These are phyloP conservation scores for Lytechinus variegatus DNA, from an alignment of 35 echinoderm and acorn worm genomes.

Conservation along the genomic window DNA sequence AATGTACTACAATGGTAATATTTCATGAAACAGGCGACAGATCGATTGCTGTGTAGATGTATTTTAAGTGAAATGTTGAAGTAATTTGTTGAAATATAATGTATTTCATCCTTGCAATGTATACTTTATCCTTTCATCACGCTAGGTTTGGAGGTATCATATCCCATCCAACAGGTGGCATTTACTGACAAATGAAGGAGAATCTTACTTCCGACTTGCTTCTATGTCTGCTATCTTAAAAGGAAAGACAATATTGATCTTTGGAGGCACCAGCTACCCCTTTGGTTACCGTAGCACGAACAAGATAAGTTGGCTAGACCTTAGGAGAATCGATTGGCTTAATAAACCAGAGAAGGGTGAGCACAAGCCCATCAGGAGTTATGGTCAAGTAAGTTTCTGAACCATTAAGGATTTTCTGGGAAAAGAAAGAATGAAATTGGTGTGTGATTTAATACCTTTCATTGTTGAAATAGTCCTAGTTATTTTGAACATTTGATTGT, in stretches of 20 bases:
- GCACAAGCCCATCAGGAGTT: conserved; percentile 66
- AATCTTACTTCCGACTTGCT: conserved; percentile 70
- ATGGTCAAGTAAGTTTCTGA: conserved; percentile 76
- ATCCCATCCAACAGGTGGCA: conserved; percentile 79
- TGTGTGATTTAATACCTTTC: no score
- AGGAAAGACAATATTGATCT: conserved; percentile 77
- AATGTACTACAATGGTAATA: no score
- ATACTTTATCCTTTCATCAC: background rate
- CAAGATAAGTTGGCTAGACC: conserved; percentile 63
- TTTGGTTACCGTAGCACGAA: conserved; percentile 83
- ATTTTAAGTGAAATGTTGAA: no score
- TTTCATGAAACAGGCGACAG: no score
- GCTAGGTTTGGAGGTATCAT: conserved; percentile 87
- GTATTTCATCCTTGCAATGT: no score
- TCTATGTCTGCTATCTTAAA: conserved; percentile 87
- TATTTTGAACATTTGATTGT: no score
- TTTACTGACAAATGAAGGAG: conserved; percentile 51
- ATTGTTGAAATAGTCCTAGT: no score
- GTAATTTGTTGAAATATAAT: no score
- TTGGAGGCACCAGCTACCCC: conserved; percentile 92
- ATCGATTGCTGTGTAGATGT: no score
- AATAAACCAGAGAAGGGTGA: background rate
- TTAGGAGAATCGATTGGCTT: conserved; percentile 65
- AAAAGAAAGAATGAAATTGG: no score
- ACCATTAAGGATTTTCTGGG: background rate